These are phyloP conservation scores for Cyrtodaria siliqua DNA, from an alignment of 2,888 invertebrate species.

Conservation along the genomic window DNA sequence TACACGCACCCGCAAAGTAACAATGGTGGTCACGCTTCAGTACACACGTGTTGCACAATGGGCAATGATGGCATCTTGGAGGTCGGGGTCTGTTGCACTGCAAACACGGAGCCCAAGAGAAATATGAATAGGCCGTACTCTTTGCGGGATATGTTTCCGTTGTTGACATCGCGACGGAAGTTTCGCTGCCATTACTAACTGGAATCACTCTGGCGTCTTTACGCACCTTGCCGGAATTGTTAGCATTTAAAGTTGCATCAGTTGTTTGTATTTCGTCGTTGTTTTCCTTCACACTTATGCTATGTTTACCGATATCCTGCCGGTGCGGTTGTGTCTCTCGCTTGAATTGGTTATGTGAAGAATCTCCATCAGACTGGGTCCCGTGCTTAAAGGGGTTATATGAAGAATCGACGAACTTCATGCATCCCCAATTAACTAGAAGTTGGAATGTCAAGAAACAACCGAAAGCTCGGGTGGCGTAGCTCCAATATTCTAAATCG, in stretches of 20 bases:
- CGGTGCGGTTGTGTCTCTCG: no score
- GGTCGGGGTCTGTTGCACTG: conserved; percentile 78
- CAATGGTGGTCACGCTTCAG: conserved; percentile 85
- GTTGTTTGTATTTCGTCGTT: neutral
- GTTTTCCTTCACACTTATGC: conserved; percentile 13
- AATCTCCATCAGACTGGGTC: conserved; percentile 48
- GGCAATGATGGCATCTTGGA: conserved; percentile 83
- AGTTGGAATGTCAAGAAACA: conserved; percentile 74
- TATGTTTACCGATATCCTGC: conserved; percentile 39
- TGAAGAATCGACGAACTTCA: conserved; percentile 73
- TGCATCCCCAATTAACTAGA: conserved; percentile 78
- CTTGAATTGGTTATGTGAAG: no score
- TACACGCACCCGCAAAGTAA: conserved; percentile 81
- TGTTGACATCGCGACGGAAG: conserved; percentile 54
- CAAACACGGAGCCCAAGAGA: conserved; percentile 83
- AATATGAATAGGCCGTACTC: conserved; percentile 79
- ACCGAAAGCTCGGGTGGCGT: conserved; percentile 53
- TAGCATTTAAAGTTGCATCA: neutral
- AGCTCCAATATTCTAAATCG: conserved; percentile 38
- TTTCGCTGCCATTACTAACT: conserved; percentile 25
- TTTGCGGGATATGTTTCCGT: conserved; percentile 19
- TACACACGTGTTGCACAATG: conserved; percentile 80
- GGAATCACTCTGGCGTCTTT: conserved; percentile 26
- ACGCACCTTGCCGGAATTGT: conserved; percentile 3
- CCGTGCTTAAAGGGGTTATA: conserved; percentile 69